phyloP scores from a whole-genome alignment of 2,797 vertebrate species.

The Ctenochaetus hawaiiensis region DNA sequence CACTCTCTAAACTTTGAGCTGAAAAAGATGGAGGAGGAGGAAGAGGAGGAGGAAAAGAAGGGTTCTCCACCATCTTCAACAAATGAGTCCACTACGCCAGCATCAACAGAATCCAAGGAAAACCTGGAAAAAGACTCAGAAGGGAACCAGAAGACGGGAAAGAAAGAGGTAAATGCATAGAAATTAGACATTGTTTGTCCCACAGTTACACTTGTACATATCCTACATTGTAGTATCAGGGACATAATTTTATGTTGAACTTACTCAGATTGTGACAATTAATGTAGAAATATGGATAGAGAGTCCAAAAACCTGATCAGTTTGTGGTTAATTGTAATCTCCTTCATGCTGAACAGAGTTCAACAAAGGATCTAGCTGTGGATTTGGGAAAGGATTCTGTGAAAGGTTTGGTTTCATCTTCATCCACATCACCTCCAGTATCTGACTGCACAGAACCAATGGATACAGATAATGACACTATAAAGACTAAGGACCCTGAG shows the following conservation, averaged over 20 bases:
- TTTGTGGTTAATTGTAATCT: conserved; percentile 22
- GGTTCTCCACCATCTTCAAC: conserved; percentile 8
- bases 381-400: conserved; percentile 56
- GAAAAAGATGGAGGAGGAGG: conserved; percentile 69
- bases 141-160: conserved; percentile 31
- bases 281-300: conserved; percentile 5
- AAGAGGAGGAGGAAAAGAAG: conserved; percentile 47
- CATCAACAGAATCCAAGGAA: conserved; percentile 58
- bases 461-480: conserved; percentile 65
- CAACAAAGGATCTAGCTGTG: conserved; percentile 34
- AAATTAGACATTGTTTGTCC: background rate
- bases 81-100: conserved; percentile 33
- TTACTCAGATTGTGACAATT: background rate
- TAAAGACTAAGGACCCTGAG: conserved; percentile 47
- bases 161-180: conserved; percentile 58
- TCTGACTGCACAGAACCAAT: conserved; percentile 67
- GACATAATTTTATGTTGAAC: background rate
- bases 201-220: background rate
- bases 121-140: conserved; percentile 46
- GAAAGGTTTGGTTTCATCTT: conserved; percentile 53
- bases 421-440: conserved; percentile 26
- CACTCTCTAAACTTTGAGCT: conserved; percentile 73
- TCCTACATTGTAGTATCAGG: background rate
- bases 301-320: background rate
- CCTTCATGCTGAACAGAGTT: conserved; percentile 60